phyloP scores from a whole-genome alignment of 2,113 vertebrate species.

The Centrocercus urophasianus region DNA sequence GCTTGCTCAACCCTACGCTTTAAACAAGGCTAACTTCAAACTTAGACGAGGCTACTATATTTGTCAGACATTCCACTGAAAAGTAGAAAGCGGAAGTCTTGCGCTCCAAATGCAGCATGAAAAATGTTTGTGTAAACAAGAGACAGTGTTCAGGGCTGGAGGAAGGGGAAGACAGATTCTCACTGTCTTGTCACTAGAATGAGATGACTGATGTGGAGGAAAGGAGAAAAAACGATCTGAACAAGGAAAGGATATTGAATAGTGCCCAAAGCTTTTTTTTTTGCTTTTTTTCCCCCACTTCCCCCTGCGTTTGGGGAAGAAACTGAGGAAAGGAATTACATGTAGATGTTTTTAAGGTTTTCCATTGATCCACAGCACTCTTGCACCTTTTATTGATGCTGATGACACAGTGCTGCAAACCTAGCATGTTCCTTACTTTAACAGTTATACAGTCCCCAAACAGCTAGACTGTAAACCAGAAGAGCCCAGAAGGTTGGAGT shows the following conservation, averaged over 20 bases:
- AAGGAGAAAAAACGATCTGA: neutral
- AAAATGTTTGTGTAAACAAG: neutral
- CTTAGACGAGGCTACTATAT: neutral
- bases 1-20: neutral
- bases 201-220: neutral
- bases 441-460: neutral
- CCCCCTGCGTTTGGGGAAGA: neutral
- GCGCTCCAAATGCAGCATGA: neutral
- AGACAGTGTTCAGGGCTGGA: neutral
- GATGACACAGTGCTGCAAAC: neutral
- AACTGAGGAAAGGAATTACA: neutral
- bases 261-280: neutral
- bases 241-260: neutral
- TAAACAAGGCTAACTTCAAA: neutral
- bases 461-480: conserved; percentile 31
- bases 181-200: neutral
- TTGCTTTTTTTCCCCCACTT: no score
- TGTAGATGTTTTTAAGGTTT: neutral
- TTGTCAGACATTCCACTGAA: neutral
- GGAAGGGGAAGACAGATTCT: neutral
- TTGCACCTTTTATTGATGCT: neutral
- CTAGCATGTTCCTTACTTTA: neutral
- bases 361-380: neutral
- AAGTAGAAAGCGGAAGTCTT: neutral
- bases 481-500: conserved; percentile 36